Evolutionary conservation across 2,888 invertebrate species (phyloP).

Genomic region (Acleris literana): DNA sequence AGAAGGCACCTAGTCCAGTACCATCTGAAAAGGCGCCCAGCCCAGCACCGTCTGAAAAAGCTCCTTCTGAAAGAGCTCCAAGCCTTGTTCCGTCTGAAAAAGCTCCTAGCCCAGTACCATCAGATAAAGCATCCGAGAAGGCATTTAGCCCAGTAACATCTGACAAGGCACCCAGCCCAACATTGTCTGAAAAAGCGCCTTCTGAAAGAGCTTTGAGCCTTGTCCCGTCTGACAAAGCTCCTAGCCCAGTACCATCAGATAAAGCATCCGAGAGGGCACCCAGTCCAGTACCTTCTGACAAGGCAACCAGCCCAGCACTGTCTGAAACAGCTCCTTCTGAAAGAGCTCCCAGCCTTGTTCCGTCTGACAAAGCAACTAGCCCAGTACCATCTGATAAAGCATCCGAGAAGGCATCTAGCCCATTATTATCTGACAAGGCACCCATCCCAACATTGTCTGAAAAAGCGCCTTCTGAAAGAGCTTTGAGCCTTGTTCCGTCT

Average conservation of each 20-base stretch:
- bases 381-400: constrained; percentile 4
- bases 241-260: not conserved
- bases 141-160: constrained; percentile 30
- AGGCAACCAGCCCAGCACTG: not conserved
- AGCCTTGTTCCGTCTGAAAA: constrained; percentile 30
- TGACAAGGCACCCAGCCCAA: constrained; percentile 25
- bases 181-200: constrained; percentile 3
- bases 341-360: not conserved
- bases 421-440: constrained; percentile 7
- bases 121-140: not conserved
- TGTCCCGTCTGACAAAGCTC: not conserved
- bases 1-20: constrained; percentile 9
- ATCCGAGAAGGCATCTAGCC: constrained; percentile 13
- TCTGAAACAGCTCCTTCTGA: not conserved
- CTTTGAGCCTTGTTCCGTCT: not conserved
- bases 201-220: not conserved
- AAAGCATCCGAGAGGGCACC: not conserved
- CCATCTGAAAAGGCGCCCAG: constrained; percentile 19
- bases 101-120: constrained; percentile 15
- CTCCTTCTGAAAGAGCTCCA: constrained; percentile 31
- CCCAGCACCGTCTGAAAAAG: constrained; percentile 8
- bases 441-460: not conserved
- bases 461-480: not conserved
- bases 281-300: constrained; percentile 3
- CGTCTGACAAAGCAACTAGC: constrained; percentile 8